Conservation (phyloP, 2,888 invertebrate species). For the Napeogenes inachia region DNA sequence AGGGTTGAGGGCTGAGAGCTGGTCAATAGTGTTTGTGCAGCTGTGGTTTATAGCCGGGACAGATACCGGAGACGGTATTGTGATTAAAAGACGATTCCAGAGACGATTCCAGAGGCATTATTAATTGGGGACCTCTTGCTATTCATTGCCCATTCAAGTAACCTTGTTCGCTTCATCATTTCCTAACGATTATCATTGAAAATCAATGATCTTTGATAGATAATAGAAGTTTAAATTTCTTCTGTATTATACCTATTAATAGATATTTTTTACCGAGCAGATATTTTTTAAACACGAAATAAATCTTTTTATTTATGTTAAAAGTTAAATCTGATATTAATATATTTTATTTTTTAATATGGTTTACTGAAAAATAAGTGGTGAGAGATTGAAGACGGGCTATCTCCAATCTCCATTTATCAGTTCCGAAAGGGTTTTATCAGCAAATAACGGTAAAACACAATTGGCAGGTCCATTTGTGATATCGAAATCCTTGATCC, state of each 20-base stretch:
- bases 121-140: conserved; percentile 21
- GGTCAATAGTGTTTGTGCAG: conserved; percentile 6
- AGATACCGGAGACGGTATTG: conserved; percentile 17
- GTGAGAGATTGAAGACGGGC: not conserved
- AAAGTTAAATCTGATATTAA: not conserved
- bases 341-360: too few species aligned
- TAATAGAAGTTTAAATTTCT: not conserved
- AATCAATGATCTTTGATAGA: not conserved
- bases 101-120: conserved; percentile 18
- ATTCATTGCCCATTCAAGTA: conserved; percentile 19
- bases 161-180: not conserved
- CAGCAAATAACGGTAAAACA: conserved; percentile 24
- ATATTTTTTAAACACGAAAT: too few species aligned
- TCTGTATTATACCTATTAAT: too few species aligned
- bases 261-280: too few species aligned
- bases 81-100: conserved; percentile 24
- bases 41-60: conserved; percentile 21
- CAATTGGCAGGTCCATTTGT: conserved; percentile 29
- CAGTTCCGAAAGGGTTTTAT: conserved; percentile 12
- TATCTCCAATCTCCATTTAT: not conserved
- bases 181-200: too few species aligned
- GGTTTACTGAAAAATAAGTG: too few species aligned
- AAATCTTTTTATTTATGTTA: not conserved
- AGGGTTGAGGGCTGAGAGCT: not conserved
- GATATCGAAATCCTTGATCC: conserved; percentile 27